phyloP scores from a whole-genome alignment of 2,797 vertebrate species.

The Takifugu ocellatus region DNA sequence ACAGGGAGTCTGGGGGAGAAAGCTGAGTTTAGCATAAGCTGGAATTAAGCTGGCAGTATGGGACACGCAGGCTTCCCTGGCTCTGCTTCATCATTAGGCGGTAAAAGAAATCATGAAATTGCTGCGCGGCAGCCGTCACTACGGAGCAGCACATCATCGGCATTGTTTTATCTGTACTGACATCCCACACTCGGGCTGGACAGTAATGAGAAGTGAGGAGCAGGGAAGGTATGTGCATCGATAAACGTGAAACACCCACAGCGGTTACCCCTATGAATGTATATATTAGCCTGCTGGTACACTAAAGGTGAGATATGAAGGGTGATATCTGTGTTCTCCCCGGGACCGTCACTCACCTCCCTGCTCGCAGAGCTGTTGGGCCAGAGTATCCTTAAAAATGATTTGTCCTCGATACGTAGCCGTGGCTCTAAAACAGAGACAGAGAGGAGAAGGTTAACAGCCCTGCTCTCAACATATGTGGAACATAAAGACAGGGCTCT shows the following conservation, averaged over 20 bases:
- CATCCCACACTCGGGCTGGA: constrained; percentile 30
- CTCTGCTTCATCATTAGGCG: constrained; percentile 62
- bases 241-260: constrained; percentile 11
- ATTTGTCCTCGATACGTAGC: constrained; percentile 96
- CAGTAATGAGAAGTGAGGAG: constrained; percentile 29
- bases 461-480: not conserved
- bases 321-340: not conserved
- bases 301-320: constrained; percentile 3
- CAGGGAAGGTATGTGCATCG: constrained; percentile 4
- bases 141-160: constrained; percentile 34
- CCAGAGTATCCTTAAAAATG: constrained; percentile 98
- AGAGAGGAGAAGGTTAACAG: constrained; percentile 19
- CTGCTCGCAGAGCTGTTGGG: constrained; percentile 96
- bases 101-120: constrained; percentile 42
- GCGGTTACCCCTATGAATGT: constrained; percentile 9
- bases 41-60: constrained; percentile 75
- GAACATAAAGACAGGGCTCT: not conserved
- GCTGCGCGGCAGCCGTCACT: constrained; percentile 45
- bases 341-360: constrained; percentile 84
- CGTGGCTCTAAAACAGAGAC: constrained; percentile 82
- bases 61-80: constrained; percentile 59
- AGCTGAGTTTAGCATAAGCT: constrained; percentile 70
- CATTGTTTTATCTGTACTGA: constrained; percentile 32
- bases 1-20: constrained; percentile 20
- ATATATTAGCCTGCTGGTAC: constrained; percentile 13